Percentiles rank a stretch among this genome's conserved stretches.
Evolutionary conservation across 2,113 vertebrate genomes (phyloP).

Genomic region (Brachypodius melanocephalos): DNA sequence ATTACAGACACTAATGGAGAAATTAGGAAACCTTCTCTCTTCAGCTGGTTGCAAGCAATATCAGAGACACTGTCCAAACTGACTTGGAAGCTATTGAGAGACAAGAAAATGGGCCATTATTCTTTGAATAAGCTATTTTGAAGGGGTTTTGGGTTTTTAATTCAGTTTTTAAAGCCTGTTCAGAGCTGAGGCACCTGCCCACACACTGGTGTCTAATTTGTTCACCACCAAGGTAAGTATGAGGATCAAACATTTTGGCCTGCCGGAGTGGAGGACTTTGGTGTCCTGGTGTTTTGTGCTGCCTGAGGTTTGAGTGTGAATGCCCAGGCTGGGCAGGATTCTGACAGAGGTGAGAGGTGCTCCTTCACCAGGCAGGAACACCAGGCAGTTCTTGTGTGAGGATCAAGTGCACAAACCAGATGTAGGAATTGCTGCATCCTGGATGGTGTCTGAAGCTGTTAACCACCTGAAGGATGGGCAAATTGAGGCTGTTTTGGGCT

Average conservation of each 20-base stretch:
- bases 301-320: background rate
- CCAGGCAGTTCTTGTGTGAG: background rate
- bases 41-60: background rate
- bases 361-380: background rate
- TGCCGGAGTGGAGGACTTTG: background rate
- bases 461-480: background rate
- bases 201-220: background rate
- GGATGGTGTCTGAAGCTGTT: background rate
- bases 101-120: background rate
- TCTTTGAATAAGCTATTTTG: background rate
- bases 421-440: background rate
- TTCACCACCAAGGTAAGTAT: background rate
- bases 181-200: background rate
- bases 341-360: background rate
- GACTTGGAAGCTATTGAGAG: background rate
- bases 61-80: background rate
- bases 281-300: background rate
- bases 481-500: background rate
- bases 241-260: background rate
- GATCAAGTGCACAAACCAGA: background rate
- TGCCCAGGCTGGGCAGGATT: background rate
- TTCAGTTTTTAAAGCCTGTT: background rate
- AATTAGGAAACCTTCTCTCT: background rate
- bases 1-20: background rate
- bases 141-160: fast-evolving